phyloP scores from a whole-genome alignment of 2,113 vertebrate genomes.

The Scolopax mira region DNA sequence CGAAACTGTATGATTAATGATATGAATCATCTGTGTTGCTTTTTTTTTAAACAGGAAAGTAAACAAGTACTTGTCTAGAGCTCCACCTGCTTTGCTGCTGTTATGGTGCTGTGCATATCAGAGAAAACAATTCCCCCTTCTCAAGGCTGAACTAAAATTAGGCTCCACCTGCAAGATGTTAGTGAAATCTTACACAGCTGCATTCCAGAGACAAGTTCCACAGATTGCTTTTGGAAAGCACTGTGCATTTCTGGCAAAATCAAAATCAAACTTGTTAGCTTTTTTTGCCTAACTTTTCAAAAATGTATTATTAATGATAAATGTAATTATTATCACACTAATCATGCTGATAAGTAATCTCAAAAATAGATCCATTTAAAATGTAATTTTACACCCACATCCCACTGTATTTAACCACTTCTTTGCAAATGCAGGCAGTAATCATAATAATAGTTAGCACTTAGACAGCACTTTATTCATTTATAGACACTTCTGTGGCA shows the following conservation, averaged over 20 bases:
- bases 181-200: conserved; percentile 81
- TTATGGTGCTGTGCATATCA: conserved; percentile 45
- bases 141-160: conserved; percentile 82
- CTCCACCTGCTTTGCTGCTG: conserved; percentile 75
- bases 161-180: conserved; percentile 84
- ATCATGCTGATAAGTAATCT: conserved; percentile 78
- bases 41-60: conserved; percentile 59
- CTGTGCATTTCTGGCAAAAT: conserved; percentile 65
- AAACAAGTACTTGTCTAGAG: conserved; percentile 66
- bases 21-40: conserved; percentile 66
- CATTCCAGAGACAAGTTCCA: conserved; percentile 79
- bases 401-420: conserved; percentile 76
- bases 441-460: conserved; percentile 69
- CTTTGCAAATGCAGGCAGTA: conserved; percentile 58
- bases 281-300: conserved; percentile 70
- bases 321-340: conserved; percentile 81
- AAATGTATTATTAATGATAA: conserved; percentile 81
- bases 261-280: conserved; percentile 72
- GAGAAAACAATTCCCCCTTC: conserved; percentile 76
- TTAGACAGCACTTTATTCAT: conserved; percentile 71
- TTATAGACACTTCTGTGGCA: conserved; percentile 66
- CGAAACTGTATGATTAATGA: conserved; percentile 64
- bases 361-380: conserved; percentile 77
- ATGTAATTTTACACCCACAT: conserved; percentile 68
- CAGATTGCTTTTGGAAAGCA: conserved; percentile 79